Base-by-base conservation (phyloP, 2,797 vertebrate species). In the Iguana delicatissima region DNA sequence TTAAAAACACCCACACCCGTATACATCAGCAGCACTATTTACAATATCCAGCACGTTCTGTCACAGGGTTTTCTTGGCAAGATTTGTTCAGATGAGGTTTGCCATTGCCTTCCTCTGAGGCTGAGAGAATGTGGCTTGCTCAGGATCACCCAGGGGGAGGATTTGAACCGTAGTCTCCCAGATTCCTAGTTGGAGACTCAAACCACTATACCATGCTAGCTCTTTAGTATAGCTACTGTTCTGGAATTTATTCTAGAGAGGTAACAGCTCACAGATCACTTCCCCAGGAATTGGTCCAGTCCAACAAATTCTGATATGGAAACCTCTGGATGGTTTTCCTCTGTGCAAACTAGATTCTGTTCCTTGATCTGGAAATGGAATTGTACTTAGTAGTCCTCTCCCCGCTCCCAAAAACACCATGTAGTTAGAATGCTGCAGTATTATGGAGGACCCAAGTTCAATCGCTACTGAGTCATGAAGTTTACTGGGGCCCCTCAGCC, bases 271-370 rank as follows among this genome's bases (percentile, higher is more conserved):
- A 42, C 24, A 52, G 24, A 29, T 20, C 72, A 50, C 42, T 84
- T n/a, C 24, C n/a, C 13, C 13, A 69, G 79, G 35, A 24, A 18
- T 18, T 26, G 46, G 52, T 64, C 82, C 46, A 42, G 55, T 46
- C 50, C n/a, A 18, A 29, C 42, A 69, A 38, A 89, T 85, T 89
- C 46, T 72, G 55, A 35, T 59, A 35, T 64, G 72, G 81, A 84
- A 89, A 76, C 55, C 32, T n/a, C 24, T 52, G 42, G 6, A 6
- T 50, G 10, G 24, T 67, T 85, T 67, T n/a, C 59, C 6, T 85
- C 20, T 80, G 3, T 67, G 20, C 24, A 16, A 67, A 69, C n/a
- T 46, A 50, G 9, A 69, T n/a, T 64, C 29, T 76, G 20, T 62
- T 83, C 6, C 38, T 80, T 74, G 42, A 59, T 42, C 32, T 79